These are phyloP conservation scores for Xestia rhomboidea DNA, from an alignment of 2,888 invertebrate species.

Conservation along the genomic window DNA sequence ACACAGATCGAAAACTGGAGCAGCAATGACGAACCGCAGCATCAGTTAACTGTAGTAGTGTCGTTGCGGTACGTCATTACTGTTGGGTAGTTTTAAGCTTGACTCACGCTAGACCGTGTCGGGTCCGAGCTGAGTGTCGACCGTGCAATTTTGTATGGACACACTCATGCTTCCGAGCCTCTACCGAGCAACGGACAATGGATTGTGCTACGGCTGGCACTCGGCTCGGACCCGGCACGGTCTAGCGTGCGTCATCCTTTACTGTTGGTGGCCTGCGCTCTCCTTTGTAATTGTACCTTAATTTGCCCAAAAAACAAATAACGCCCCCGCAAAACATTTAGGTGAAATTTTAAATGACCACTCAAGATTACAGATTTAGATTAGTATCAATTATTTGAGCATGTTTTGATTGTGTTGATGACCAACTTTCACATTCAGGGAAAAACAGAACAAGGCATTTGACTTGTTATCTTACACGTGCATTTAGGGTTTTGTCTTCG, in stretches of 20 bases:
- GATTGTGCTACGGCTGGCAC: too few species aligned
- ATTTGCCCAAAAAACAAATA: conserved; percentile 8
- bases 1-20: neutral
- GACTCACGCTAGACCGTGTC: too few species aligned
- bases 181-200: too few species aligned
- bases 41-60: neutral
- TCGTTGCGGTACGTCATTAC: neutral
- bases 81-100: neutral
- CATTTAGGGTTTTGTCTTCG: neutral
- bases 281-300: neutral
- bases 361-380: conserved; percentile 9
- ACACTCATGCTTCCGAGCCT: too few species aligned
- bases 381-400: conserved; percentile 26
- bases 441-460: conserved; percentile 4
- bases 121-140: too few species aligned
- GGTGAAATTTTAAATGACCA: conserved; percentile 49
- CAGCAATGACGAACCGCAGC: neutral
- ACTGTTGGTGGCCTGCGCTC: neutral
- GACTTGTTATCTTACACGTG: neutral
- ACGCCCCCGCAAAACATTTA: conserved; percentile 1
- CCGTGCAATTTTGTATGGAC: too few species aligned
- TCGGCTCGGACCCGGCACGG: too few species aligned
- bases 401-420: conserved; percentile 36
- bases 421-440: conserved; percentile 25
- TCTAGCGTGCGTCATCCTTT: too few species aligned